Conservation (phyloP, 2,113 vertebrate species). For the Merops nubicus region DNA sequence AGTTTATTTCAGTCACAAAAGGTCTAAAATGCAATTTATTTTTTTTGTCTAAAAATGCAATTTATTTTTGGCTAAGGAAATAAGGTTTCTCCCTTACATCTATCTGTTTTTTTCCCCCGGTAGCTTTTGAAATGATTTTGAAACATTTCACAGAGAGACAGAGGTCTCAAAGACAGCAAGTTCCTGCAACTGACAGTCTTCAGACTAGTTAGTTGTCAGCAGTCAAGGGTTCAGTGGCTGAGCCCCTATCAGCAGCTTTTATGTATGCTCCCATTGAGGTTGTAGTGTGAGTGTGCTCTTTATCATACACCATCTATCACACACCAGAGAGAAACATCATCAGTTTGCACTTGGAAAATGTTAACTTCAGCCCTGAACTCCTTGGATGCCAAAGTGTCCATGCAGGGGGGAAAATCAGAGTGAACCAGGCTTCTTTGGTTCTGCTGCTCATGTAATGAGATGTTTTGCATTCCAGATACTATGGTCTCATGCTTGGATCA, state of each 20-base stretch:
- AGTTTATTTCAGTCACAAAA: neutral
- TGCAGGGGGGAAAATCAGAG: neutral
- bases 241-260: neutral
- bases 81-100: neutral
- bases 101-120: neutral
- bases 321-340: neutral
- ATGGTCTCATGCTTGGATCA: neutral
- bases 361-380: neutral
- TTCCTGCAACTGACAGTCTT: neutral
- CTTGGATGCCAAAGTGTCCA: neutral
- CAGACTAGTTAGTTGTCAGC: neutral
- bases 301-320: neutral
- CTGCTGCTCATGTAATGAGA: neutral
- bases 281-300: neutral
- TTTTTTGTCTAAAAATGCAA: neutral
- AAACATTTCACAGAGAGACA: neutral
- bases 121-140: neutral
- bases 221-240: neutral
- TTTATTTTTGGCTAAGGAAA: neutral
- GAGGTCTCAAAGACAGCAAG: neutral
- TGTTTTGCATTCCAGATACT: accelerated
- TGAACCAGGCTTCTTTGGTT: neutral
- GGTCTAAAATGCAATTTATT: neutral
- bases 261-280: accelerated
- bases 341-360: neutral